Evolutionary conservation across 2,797 vertebrate genomes (phyloP).

Genomic region (Alcedo atthis): DNA sequence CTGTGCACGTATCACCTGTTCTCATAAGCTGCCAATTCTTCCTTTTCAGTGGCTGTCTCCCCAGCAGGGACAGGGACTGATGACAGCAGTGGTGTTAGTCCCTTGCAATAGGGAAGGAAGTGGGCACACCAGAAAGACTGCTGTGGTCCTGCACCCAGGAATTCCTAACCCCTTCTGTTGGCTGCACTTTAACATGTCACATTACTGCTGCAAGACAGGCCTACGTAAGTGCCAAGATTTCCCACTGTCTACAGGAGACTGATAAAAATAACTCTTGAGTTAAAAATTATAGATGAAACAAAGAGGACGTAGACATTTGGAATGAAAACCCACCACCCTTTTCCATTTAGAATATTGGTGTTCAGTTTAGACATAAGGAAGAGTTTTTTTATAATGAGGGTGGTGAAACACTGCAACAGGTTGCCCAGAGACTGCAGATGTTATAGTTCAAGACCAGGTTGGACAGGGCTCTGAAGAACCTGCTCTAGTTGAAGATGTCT

Average conservation of each 20-base stretch:
- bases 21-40: not conserved
- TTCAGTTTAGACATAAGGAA: not conserved
- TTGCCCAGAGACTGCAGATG: not conserved
- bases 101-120: not conserved
- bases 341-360: not conserved
- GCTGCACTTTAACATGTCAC: accelerated
- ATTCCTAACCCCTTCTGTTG: not conserved
- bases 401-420: not conserved
- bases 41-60: not conserved
- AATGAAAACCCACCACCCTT: not conserved
- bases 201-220: not conserved
- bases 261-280: not conserved
- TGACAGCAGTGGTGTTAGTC: not conserved
- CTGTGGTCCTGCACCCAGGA: not conserved
- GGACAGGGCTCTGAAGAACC: not conserved
- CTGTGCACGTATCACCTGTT: not conserved
- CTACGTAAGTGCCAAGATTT: not conserved
- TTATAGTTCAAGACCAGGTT: not conserved
- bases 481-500: not conserved
- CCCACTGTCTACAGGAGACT: not conserved
- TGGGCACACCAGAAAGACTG: not conserved
- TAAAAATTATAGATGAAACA: not conserved
- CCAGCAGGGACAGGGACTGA: not conserved
- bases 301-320: not conserved
- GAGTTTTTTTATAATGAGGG: not conserved